Percentiles rank a stretch among this genome's conserved stretches.
These are phyloP conservation scores for Brachionichthys hirsutus DNA, from an alignment of 2,113 vertebrate genomes.

Conservation along the genomic window DNA sequence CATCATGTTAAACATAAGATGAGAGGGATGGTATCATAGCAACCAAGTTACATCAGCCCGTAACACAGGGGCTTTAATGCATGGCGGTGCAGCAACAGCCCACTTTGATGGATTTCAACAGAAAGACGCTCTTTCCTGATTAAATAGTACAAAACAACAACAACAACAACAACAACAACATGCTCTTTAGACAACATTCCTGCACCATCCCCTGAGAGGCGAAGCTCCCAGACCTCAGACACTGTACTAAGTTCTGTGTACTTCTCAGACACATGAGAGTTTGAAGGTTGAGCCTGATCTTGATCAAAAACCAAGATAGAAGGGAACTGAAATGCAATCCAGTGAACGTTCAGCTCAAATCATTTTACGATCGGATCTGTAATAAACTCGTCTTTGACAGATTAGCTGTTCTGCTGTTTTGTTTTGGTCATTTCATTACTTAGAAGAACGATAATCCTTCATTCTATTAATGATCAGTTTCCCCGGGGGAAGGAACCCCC, in stretches of 20 bases:
- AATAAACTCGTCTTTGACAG: no score
- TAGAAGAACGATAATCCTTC: no score
- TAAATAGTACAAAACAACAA: no score
- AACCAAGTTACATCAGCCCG: slow-evolving; percentile 50
- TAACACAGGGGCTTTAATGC: neutral
- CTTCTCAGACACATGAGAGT: slow-evolving; percentile 11
- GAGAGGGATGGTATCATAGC: slow-evolving; percentile 22
- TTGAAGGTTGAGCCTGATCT: slow-evolving; percentile 17
- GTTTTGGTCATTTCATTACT: no score
- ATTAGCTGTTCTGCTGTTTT: no score
- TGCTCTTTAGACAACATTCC: no score
- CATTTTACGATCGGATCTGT: no score
- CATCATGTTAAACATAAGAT: slow-evolving; percentile 29
- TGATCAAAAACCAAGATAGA: neutral
- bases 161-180: no score
- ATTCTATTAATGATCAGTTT: no score
- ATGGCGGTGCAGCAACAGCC: neutral
- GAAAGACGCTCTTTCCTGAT: neutral
- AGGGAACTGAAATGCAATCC: neutral
- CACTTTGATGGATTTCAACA: neutral
- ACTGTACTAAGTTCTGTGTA: slow-evolving; percentile 8
- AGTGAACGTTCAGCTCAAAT: neutral
- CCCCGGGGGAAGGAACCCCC: no score
- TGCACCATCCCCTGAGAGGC: no score
- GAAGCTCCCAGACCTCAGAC: no score